phyloP scores from a whole-genome alignment of 2,113 vertebrate species.

The Cynocephalus volans region DNA sequence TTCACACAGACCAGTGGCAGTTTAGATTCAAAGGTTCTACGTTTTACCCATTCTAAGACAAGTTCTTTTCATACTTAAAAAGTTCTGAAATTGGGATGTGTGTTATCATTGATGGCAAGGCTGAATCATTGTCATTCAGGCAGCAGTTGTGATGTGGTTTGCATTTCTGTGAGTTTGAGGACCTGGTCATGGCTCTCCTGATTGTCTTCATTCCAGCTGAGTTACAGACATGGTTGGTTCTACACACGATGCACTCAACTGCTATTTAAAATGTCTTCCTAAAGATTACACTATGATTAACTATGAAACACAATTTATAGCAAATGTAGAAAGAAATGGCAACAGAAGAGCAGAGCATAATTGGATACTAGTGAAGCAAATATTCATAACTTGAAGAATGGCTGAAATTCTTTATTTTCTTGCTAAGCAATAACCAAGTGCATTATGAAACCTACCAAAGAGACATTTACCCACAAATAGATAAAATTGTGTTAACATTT shows the following conservation, averaged over 20 bases:
- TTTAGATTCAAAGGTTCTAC: not conserved
- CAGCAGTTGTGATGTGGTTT: not conserved
- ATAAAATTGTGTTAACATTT: not conserved
- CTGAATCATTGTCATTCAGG: not conserved
- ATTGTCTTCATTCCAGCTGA: not conserved
- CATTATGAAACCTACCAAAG: not conserved
- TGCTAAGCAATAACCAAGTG: slow-evolving; percentile 39
- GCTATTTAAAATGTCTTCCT: slow-evolving; percentile 36
- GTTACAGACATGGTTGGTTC: not conserved
- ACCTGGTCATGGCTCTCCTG: not conserved
- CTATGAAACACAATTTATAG: slow-evolving; percentile 45
- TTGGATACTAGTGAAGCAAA: not conserved
- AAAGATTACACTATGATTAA: not conserved
- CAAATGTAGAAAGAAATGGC: slow-evolving; percentile 21
- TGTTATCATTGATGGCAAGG: not conserved
- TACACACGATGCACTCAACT: not conserved
- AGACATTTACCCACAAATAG: not conserved
- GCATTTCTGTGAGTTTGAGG: not conserved
- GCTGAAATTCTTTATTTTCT: slow-evolving; percentile 35
- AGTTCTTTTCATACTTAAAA: not conserved
- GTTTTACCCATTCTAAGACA: not conserved
- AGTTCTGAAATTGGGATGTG: not conserved
- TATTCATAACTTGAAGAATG: slow-evolving; percentile 11
- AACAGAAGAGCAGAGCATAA: slow-evolving; percentile 9
- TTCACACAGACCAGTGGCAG: not conserved